Evolutionary conservation across 2,797 vertebrate genomes (phyloP).

Genomic region (Eospalax fontanierii): DNA sequence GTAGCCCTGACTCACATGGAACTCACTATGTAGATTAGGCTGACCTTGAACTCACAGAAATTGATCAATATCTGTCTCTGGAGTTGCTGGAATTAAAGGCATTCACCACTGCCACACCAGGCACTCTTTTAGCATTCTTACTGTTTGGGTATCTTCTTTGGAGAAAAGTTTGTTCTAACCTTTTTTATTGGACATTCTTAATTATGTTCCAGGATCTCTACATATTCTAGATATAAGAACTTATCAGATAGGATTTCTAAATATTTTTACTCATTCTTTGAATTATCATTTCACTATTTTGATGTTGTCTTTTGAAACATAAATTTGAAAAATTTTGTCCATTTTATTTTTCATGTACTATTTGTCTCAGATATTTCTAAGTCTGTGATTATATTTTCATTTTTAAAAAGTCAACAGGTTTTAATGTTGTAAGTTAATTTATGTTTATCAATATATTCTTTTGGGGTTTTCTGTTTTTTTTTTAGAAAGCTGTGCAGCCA

Average conservation of each 20-base stretch:
- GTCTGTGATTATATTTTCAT: neutral
- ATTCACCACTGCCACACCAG: neutral
- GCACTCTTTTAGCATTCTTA: neutral
- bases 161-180: conserved; percentile 12
- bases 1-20: no score
- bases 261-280: neutral
- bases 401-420: neutral
- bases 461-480: neutral
- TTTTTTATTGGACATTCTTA: conserved; percentile 36
- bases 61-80: no score
- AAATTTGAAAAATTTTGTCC: neutral
- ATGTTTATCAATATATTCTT: conserved; percentile 19
- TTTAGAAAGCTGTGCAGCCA: neutral
- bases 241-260: neutral
- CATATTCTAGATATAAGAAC: neutral
- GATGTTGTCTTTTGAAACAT: conserved; percentile 2
- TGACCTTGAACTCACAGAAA: no score
- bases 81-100: no score
- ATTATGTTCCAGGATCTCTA: conserved; percentile 20
- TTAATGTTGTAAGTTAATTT: neutral
- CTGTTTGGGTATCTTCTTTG: neutral
- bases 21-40: no score
- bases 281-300: neutral
- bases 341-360: conserved; percentile 37
- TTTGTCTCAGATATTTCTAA: conserved; percentile 9